phyloP scores from a whole-genome alignment of 2,113 vertebrate genomes.

The Chascanopsetta lugubris region DNA sequence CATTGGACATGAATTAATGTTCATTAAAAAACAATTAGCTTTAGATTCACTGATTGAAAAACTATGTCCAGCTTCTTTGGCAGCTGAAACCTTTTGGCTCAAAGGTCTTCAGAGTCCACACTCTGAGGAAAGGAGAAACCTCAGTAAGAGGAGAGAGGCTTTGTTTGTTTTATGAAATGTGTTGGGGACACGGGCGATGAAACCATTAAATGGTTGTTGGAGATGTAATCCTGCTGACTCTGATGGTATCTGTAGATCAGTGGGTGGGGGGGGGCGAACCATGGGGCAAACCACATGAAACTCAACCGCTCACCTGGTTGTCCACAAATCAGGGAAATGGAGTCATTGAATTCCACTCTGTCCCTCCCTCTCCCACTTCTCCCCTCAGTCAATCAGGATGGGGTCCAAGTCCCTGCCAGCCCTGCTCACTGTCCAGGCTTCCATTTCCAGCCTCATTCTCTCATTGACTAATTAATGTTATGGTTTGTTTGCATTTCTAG shows the following conservation, averaged over 20 bases:
- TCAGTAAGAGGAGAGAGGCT: conserved; percentile 60
- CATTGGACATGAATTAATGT: conserved; percentile 19
- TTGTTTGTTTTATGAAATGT: conserved; percentile 73
- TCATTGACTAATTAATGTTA: conserved; percentile 79
- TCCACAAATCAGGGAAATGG: conserved; percentile 20
- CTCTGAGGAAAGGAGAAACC: conserved; percentile 45
- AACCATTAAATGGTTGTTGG: conserved; percentile 69
- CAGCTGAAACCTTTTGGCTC: conserved; percentile 37
- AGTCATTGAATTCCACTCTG: conserved; percentile 53
- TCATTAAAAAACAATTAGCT: conserved; percentile 47
- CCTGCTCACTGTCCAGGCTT: conserved; percentile 53
- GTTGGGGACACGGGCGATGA: conserved; percentile 63
- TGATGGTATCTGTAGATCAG: conserved; percentile 64
- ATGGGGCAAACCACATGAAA: conserved; percentile 46
- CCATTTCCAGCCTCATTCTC: conserved; percentile 68
- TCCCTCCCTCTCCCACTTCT: conserved; percentile 23
- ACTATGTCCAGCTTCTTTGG: conserved; percentile 48
- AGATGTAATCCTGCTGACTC: conserved; percentile 57
- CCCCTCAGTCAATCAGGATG: conserved; percentile 71
- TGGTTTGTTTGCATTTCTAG: conserved; percentile 79
- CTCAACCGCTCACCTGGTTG: conserved; percentile 48
- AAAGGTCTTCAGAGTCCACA: conserved; percentile 29
- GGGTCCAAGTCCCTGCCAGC: conserved; percentile 61
- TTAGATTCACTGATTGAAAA: conserved; percentile 31
- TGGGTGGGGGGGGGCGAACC: conserved; percentile 42